Evolutionary conservation across 2,797 vertebrate genomes (phyloP).

Genomic region (Cryptoblepharus egeriae): DNA sequence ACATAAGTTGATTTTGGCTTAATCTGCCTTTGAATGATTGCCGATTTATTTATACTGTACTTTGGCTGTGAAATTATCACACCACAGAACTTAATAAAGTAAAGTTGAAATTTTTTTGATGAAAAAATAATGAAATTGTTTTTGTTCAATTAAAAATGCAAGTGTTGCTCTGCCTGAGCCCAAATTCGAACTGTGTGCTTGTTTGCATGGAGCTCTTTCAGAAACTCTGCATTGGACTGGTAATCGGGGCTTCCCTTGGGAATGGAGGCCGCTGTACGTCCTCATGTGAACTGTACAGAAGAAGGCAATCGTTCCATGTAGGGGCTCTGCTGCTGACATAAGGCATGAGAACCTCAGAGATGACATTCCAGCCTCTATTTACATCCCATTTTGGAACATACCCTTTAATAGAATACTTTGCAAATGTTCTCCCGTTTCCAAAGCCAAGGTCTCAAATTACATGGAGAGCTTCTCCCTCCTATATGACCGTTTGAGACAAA

Average conservation of each 20-base stretch:
- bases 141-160: not conserved
- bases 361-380: constrained; percentile 42
- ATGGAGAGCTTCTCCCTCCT: constrained; percentile 16
- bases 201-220: constrained; percentile 30
- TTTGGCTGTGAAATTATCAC: not conserved
- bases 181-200: constrained; percentile 28
- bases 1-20: not conserved
- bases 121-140: too few species aligned
- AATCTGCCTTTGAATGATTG: not conserved
- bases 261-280: constrained; percentile 53
- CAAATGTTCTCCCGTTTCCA: constrained; percentile 18
- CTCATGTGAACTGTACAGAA: constrained; percentile 57
- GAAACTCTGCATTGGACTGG: constrained; percentile 54
- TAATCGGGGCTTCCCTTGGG: constrained; percentile 44
- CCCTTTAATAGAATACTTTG: constrained; percentile 48
- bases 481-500: constrained; percentile 31
- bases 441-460: constrained; percentile 34
- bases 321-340: constrained; percentile 45
- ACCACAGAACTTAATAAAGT: not conserved
- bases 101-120: too few species aligned
- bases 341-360: constrained; percentile 35
- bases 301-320: constrained; percentile 45
- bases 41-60: not conserved
- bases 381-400: constrained; percentile 22
- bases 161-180: not conserved